Evolutionary conservation across 1,140 invertebrate species (phyloP).

Genomic region (Limonius californicus): DNA sequence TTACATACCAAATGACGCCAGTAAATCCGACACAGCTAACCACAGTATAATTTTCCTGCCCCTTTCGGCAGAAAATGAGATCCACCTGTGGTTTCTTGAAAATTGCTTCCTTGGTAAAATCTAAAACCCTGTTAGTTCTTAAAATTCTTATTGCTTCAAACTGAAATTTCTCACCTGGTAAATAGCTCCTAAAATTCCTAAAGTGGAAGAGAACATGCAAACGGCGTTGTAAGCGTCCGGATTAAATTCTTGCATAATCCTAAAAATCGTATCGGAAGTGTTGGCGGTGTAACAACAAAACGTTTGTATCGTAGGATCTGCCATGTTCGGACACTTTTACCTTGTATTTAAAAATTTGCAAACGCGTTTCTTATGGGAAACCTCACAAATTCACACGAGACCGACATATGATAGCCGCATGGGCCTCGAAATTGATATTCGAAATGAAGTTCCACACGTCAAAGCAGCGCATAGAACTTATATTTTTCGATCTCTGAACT

Average conservation of each 20-base stretch:
- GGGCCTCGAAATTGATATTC: not conserved
- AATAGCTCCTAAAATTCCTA: conserved; percentile 68
- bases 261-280: conserved; percentile 57
- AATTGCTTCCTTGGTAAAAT: conserved; percentile 47
- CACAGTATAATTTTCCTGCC: conserved; percentile 70
- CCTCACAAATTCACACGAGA: not conserved
- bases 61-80: conserved; percentile 55
- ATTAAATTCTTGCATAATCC: conserved; percentile 65
- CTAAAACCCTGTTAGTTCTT: conserved; percentile 46
- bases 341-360: not conserved
- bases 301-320: conserved; percentile 75
- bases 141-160: no score
- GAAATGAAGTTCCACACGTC: no score
- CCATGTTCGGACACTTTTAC: conserved; percentile 52
- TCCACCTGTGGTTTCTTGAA: conserved; percentile 47
- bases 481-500: not conserved
- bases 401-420: not conserved
- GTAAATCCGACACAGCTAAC: conserved; percentile 71
- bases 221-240: conserved; percentile 66
- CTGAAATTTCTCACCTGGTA: conserved; percentile 76
- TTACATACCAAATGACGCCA: conserved; percentile 65
- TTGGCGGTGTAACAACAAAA: conserved; percentile 70
- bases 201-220: conserved; percentile 65
- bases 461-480: no score
- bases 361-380: not conserved